Evolutionary conservation across 2,113 vertebrate species (phyloP).

Genomic region (Opisthocomus hoazin): DNA sequence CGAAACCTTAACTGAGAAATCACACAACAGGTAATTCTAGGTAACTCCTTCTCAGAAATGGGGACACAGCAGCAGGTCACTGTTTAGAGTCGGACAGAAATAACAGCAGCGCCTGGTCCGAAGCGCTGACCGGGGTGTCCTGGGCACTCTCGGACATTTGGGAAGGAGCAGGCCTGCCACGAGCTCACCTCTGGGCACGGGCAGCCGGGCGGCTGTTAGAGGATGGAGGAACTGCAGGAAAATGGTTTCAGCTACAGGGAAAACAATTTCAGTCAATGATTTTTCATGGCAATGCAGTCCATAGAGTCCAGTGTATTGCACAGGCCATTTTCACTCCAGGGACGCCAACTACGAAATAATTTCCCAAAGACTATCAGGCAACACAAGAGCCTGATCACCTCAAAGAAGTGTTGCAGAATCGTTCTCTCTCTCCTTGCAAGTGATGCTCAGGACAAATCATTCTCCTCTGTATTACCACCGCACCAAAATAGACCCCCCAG

Average conservation of each 20-base stretch:
- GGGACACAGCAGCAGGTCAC: background rate
- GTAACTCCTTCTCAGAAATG: background rate
- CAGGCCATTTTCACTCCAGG: background rate
- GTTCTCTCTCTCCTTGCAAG: background rate
- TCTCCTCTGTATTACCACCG: background rate
- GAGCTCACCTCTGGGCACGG: background rate
- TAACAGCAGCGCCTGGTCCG: background rate
- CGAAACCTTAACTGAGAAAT: background rate
- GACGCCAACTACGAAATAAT: background rate
- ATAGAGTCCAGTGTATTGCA: too few relatives aligned
- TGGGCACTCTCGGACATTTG: background rate
- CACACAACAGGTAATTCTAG: background rate
- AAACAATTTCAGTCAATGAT: background rate
- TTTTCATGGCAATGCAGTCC: background rate
- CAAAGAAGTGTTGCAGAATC: background rate
- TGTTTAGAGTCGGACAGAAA: background rate
- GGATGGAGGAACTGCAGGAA: background rate
- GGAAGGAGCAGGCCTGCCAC: background rate
- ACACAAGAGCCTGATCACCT: background rate
- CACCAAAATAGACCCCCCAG: background rate
- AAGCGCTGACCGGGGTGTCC: background rate
- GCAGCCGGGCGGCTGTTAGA: background rate
- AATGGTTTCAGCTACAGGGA: background rate
- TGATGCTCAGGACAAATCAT: background rate
- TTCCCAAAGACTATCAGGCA: background rate